Percentiles rank a stretch among this genome's conserved stretches.
These are phyloP conservation scores for Cancer borealis DNA, from an alignment of 2,888 invertebrate species.

Conservation along the genomic window DNA sequence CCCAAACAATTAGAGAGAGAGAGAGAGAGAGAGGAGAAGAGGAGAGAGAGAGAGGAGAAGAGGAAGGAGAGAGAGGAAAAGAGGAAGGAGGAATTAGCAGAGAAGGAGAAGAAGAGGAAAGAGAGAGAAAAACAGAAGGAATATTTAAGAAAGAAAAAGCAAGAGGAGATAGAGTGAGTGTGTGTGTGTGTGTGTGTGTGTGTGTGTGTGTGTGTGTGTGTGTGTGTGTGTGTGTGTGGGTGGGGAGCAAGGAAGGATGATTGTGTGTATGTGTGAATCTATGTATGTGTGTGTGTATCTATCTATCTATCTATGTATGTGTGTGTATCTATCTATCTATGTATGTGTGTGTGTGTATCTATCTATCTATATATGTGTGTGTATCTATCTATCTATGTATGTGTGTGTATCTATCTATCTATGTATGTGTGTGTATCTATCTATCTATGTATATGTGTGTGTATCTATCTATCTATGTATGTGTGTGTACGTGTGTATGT, in stretches of 20 bases:
- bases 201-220: not conserved
- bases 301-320: not conserved
- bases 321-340: not conserved
- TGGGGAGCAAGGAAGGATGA: too few species aligned
- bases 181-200: not conserved
- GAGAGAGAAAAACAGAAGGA: constrained; percentile 22
- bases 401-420: too few species aligned
- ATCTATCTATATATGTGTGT: too few species aligned
- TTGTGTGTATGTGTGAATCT: not conserved
- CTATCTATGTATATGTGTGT: too few species aligned
- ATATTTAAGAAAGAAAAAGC: not conserved
- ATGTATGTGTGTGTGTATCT: not conserved
- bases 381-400: too few species aligned
- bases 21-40: not conserved
- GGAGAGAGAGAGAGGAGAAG: not conserved
- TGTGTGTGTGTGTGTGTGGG: not conserved
- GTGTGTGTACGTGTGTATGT: too few species aligned
- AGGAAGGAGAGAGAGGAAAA: not conserved
- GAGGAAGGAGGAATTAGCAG: not conserved
- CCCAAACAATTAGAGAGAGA: not conserved
- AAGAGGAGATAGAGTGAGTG: constrained; percentile 49
- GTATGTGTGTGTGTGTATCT: too few species aligned
- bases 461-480: too few species aligned
- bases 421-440: too few species aligned
- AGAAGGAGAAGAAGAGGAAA: constrained; percentile 29